These are phyloP conservation scores for Oryctes rhinoceros DNA, from an alignment of 1,140 invertebrate genomes.

Conservation along the genomic window DNA sequence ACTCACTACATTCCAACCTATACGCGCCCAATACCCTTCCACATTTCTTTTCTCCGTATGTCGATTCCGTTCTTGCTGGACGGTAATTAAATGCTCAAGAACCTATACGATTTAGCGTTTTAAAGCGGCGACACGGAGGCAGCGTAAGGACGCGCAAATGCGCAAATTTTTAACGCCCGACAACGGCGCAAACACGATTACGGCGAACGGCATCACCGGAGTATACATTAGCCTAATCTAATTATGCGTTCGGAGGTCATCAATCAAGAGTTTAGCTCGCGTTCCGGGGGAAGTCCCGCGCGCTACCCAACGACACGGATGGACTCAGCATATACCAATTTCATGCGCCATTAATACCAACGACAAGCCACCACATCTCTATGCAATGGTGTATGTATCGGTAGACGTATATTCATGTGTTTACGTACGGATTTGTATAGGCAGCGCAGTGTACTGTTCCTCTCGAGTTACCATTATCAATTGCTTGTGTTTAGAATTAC, in stretches of 20 bases:
- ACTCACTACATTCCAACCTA: no score
- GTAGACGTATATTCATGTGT: neutral
- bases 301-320: neutral
- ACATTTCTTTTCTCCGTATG: no score
- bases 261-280: conserved; percentile 45
- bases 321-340: conserved; percentile 42
- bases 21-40: no score
- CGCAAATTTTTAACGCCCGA: neutral
- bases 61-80: neutral
- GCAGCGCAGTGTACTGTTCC: conserved; percentile 18
- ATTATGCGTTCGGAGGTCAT: conserved; percentile 47
- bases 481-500: conserved; percentile 44
- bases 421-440: neutral
- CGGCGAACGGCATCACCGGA: neutral
- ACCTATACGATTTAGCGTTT: neutral
- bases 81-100: neutral
- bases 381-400: no score
- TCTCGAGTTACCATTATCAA: conserved; percentile 43
- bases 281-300: neutral
- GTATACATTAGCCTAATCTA: conserved; percentile 49
- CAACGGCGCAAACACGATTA: conserved; percentile 13
- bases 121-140: neutral
- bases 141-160: neutral
- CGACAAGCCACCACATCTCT: no score
- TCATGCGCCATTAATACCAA: conserved; percentile 48